phyloP scores from a whole-genome alignment of 2,888 invertebrate genomes.

The Lepeophtheirus nordmannii region DNA sequence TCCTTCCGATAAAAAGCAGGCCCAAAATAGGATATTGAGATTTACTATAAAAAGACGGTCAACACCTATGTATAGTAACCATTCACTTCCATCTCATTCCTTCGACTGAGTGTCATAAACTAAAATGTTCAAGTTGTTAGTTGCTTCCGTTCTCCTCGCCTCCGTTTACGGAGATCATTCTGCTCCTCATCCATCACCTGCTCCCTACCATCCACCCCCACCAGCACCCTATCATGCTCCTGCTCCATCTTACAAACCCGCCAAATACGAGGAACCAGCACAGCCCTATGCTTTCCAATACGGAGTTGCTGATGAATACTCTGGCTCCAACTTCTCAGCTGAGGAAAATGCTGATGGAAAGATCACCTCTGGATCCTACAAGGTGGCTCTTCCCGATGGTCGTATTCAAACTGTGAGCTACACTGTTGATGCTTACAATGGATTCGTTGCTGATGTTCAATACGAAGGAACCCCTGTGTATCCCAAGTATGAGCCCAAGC shows the following conservation, averaged over 20 bases:
- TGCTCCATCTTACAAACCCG: background rate
- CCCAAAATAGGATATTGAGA: no score
- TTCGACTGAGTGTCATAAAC: no score
- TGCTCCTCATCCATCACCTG: no score
- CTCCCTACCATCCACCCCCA: no score
- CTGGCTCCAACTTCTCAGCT: background rate
- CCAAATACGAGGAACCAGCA: background rate
- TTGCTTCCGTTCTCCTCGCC: no score
- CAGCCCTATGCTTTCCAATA: background rate
- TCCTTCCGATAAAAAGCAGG: no score
- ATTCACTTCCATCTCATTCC: no score
- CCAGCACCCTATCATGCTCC: background rate
- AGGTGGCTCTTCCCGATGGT: slow-evolving; percentile 16
- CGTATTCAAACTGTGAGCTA: slow-evolving; percentile 19
- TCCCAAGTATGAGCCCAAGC: no score
- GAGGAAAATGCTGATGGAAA: background rate
- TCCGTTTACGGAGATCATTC: no score
- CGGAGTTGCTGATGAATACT: background rate
- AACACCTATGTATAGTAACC: no score
- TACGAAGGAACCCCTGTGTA: background rate
- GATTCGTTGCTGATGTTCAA: slow-evolving; percentile 18
- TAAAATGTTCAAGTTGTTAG: no score
- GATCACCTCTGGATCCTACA: background rate
- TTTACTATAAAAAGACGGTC: no score
- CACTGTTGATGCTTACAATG: slow-evolving; percentile 19